Percentiles rank a stretch among this genome's conserved stretches.
Evolutionary conservation across 2,113 vertebrate genomes (phyloP).

Genomic region (Copsychus sechellarum): DNA sequence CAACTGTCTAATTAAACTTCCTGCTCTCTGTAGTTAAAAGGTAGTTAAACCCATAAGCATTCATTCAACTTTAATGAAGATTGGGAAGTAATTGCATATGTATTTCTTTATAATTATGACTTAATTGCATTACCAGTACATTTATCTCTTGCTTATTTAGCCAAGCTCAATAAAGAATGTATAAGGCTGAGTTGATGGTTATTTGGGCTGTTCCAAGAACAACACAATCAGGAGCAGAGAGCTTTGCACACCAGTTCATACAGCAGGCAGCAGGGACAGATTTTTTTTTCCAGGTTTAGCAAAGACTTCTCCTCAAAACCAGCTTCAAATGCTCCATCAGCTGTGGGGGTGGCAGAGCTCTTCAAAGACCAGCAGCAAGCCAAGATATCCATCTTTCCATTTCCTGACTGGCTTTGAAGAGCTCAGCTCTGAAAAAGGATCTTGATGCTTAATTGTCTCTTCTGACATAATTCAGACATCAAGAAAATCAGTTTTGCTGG

Average conservation of each 20-base stretch:
- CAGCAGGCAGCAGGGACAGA: background rate
- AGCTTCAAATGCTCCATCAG: background rate
- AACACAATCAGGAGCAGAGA: background rate
- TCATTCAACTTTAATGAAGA: conserved; percentile 61
- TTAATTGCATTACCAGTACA: conserved; percentile 51
- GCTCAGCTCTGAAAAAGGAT: background rate
- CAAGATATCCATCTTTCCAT: background rate
- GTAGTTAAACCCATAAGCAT: conserved; percentile 55
- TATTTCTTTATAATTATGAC: conserved; percentile 63
- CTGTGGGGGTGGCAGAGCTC: background rate
- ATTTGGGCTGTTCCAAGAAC: conserved; percentile 7
- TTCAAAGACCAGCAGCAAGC: background rate
- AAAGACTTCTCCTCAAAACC: background rate
- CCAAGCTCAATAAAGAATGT: conserved; percentile 7
- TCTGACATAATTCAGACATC: background rate
- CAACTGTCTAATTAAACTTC: conserved; percentile 44
- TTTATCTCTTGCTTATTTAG: conserved; percentile 60
- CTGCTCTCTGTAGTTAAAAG: conserved; percentile 52
- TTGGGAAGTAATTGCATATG: conserved; percentile 53
- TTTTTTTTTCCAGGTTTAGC: background rate
- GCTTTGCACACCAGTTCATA: background rate
- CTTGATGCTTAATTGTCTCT: background rate
- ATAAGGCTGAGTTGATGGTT: background rate
- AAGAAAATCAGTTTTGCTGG: background rate
- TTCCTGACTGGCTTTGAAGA: background rate